A percentile compares a stretch with the other conserved stretches of the same genome.
Conservation (phyloP, 2,888 invertebrate species). For the Parascotia fuliginaria region DNA sequence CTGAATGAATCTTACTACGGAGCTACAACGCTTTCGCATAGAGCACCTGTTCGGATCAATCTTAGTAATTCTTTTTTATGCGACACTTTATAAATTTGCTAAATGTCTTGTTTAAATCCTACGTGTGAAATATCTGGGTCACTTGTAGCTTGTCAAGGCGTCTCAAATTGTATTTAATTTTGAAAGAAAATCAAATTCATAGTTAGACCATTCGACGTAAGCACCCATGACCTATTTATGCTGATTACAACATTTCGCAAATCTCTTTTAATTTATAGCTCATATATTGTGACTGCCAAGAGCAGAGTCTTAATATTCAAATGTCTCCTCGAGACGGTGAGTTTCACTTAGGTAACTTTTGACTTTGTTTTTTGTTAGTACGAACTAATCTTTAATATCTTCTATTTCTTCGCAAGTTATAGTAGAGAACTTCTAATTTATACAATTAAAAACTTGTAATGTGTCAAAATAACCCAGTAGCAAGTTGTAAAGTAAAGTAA, state of each 20-base stretch:
- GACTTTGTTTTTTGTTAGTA: background rate
- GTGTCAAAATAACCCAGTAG: conserved; percentile 30
- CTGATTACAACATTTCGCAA: conserved; percentile 46
- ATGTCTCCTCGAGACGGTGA: conserved; percentile 27
- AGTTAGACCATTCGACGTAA: conserved; percentile 26
- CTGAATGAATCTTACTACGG: background rate
- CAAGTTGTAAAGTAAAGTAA: conserved; percentile 6
- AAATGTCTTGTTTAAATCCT: conserved; percentile 16
- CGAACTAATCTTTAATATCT: too few relatives aligned
- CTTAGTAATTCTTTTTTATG: background rate
- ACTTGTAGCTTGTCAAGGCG: conserved; percentile 18
- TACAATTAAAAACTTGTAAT: too few relatives aligned
- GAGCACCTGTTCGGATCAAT: background rate
- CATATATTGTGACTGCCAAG: conserved; percentile 40
- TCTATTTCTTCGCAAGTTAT: too few relatives aligned
- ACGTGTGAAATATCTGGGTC: conserved; percentile 27
- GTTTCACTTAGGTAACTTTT: conserved; percentile 12
- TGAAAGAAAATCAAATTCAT: conserved; percentile 10
- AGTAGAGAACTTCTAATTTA: too few relatives aligned
- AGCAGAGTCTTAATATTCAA: conserved; percentile 27
- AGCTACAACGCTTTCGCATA: background rate
- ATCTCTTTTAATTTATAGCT: conserved; percentile 43
- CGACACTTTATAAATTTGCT: background rate
- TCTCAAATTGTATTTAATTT: conserved; percentile 14
- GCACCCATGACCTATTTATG: conserved; percentile 45